phyloP scores from a whole-genome alignment of 1,140 invertebrate species.

The Steinernema khuongi region DNA sequence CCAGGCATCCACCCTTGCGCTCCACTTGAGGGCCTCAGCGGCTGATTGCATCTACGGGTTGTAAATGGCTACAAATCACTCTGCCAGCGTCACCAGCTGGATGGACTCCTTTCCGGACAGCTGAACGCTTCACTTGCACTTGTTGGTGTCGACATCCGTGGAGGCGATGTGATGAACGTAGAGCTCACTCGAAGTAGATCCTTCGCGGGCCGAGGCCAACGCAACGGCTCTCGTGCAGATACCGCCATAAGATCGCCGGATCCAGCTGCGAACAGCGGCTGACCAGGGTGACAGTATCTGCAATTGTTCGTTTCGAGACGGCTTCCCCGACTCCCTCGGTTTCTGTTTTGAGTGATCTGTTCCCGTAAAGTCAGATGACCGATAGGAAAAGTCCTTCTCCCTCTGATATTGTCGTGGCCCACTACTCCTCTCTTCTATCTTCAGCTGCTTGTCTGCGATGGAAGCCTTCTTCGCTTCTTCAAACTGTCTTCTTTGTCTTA shows the following conservation, averaged over 20 bases:
- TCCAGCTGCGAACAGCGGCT: background rate
- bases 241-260: background rate
- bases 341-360: background rate
- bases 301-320: background rate
- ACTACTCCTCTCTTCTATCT: too few species aligned
- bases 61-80: background rate
- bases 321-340: background rate
- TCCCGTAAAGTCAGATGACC: background rate
- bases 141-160: background rate
- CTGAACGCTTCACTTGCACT: background rate
- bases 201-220: background rate
- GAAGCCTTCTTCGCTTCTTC: too few species aligned
- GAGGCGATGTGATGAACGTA: background rate
- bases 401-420: too few species aligned
- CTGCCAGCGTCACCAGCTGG: background rate
- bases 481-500: too few species aligned
- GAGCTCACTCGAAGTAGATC: background rate
- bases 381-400: background rate
- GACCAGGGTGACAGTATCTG: background rate
- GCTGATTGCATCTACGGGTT: constrained; percentile 88
- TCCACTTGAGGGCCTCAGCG: constrained; percentile 87
- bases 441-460: too few species aligned
- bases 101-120: background rate
- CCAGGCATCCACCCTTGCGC: constrained; percentile 66
- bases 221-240: background rate